Conservation (phyloP, 2,888 invertebrate species). For the Ditylenchus weischeri region DNA sequence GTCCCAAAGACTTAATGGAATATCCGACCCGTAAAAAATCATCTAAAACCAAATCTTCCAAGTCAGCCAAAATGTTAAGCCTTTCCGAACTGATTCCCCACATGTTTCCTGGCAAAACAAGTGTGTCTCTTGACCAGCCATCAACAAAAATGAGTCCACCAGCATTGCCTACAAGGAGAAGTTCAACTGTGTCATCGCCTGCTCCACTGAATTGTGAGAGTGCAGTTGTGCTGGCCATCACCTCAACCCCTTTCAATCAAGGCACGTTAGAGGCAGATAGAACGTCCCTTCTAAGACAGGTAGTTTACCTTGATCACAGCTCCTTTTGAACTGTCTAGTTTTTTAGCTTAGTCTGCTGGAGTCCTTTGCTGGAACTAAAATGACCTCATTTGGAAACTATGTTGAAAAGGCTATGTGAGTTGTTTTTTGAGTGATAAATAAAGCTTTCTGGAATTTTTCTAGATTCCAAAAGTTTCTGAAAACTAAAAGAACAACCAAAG, state of each 20-base stretch:
- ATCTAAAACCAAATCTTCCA: not conserved
- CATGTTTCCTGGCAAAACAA: not conserved
- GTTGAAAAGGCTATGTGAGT: slow-evolving; percentile 1
- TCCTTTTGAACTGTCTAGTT: not conserved
- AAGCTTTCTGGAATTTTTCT: too few relatives aligned
- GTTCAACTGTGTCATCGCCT: not conserved
- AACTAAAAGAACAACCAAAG: too few relatives aligned
- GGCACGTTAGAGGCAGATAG: not conserved
- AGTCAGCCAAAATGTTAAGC: not conserved
- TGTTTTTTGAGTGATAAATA: not conserved
- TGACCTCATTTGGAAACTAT: not conserved
- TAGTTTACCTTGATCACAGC: not conserved
- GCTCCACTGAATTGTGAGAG: not conserved
- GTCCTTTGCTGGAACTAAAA: not conserved
- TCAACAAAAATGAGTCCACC: not conserved
- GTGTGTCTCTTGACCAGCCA: too few relatives aligned
- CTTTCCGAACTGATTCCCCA: not conserved
- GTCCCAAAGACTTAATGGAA: too few relatives aligned
- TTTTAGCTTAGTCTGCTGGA: not conserved
- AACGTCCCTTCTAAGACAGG: not conserved
- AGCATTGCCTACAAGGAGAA: not conserved
- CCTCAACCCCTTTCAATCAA: not conserved
- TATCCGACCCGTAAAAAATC: not conserved
- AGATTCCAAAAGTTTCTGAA: too few relatives aligned
- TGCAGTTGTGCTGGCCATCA: not conserved